These are phyloP conservation scores for Callorhinus ursinus DNA, from an alignment of 2,113 vertebrate genomes.

Conservation along the genomic window DNA sequence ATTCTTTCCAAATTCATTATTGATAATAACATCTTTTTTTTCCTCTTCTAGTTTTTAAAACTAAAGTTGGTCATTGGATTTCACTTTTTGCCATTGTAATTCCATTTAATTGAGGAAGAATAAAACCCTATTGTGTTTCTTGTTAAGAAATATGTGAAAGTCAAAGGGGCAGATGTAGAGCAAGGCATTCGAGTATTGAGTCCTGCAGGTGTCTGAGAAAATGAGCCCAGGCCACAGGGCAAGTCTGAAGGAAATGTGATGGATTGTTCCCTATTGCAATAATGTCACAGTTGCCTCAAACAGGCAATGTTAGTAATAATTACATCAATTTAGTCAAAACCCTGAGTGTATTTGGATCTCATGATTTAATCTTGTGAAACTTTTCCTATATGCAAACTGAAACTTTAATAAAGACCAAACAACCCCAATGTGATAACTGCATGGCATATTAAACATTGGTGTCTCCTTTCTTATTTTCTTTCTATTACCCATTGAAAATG, in stretches of 20 bases:
- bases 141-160: constrained; percentile 69
- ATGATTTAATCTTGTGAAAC: constrained; percentile 55
- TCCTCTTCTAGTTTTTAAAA: constrained; percentile 52
- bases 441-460: background rate
- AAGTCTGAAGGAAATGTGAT: constrained; percentile 48
- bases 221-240: constrained; percentile 40
- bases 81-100: constrained; percentile 66
- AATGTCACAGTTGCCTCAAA: constrained; percentile 79
- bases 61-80: constrained; percentile 36
- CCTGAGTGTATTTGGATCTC: constrained; percentile 61
- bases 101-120: constrained; percentile 66
- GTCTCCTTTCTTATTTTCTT: constrained; percentile 50
- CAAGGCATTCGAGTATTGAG: background rate
- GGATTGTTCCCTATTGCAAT: background rate
- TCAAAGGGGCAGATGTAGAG: constrained; percentile 47
- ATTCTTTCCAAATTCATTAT: constrained; percentile 30
- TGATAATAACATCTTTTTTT: background rate
- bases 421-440: constrained; percentile 29
- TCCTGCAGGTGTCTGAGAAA: constrained; percentile 56
- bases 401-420: constrained; percentile 80
- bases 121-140: constrained; percentile 61
- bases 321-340: constrained; percentile 59
- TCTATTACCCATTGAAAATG: background rate
- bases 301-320: constrained; percentile 64
- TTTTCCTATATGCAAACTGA: constrained; percentile 67